Evolutionary conservation across 2,888 invertebrate genomes (phyloP), one percentile per base, ranked within the genome.

Genomic region (Thyatira batis): DNA sequence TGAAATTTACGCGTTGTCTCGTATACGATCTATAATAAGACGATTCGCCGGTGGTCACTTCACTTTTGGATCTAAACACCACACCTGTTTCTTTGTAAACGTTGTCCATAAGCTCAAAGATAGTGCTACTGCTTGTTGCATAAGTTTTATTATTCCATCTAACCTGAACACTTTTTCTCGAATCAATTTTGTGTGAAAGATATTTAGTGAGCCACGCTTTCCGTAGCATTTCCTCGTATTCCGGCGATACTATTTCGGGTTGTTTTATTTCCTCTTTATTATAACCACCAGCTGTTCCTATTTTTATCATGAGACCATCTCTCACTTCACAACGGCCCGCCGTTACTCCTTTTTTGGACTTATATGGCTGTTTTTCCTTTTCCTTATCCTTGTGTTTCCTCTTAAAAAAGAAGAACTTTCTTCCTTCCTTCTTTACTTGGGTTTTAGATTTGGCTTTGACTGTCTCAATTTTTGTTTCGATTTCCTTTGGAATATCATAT

Each of bases 91-190:
- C 78, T 70, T 79, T 82, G 52, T 86, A 86, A 11, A 85, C 68
- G 57, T 71, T 81, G 50, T 86, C 84, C 65, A 85, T 78, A 0
- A 87, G 61, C 61, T 86, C 82, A 23, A 85, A 82, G 21, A 85
- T 71, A 6, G 87, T 87, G 53, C 84, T 86, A 39, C 87, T 89
- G 53, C 87, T 87, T 44, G 81, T 79, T 0, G 74, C 65, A 49
- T 84, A 87, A 48, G 70, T 78, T 51, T 78, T 84, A 49, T 87
- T 89, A 23, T 85, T 84, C 89, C 89, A 89, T 63, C 87, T 73
- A 0, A 89, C 66, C 60, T 83, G 75, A 1, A 87, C 80, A 56
- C 82, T 87, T 21, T 82, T 79, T 46, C 65, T 73, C 3, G 87
- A 82, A 33, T 86, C 85, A 51, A 74, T 76, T 8, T 71, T 60